Percentiles rank a stretch among this genome's conserved stretches.
phyloP scores from a whole-genome alignment of 2,888 invertebrate species.

The Andrena minutula region DNA sequence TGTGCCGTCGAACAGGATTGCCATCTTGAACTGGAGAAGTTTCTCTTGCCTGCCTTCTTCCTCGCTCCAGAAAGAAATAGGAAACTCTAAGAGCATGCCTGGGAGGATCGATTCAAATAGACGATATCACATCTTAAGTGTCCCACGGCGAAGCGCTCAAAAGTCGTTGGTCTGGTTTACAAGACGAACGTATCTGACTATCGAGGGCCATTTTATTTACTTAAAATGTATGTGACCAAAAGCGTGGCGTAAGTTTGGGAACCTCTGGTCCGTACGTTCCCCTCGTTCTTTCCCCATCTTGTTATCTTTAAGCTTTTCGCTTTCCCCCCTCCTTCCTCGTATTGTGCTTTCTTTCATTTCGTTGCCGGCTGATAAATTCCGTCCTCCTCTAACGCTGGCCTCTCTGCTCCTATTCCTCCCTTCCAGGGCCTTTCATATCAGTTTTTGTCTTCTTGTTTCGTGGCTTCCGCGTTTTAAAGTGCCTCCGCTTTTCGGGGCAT shows the following conservation, averaged over 20 bases:
- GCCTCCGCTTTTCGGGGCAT: not conserved
- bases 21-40: too few relatives aligned
- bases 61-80: too few relatives aligned
- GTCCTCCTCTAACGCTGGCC: conserved; percentile 19
- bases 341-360: conserved; percentile 58
- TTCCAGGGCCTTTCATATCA: conserved; percentile 9
- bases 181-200: too few relatives aligned
- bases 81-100: too few relatives aligned
- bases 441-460: conserved; percentile 33
- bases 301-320: conserved; percentile 56
- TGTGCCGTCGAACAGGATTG: too few relatives aligned
- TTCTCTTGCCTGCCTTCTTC: too few relatives aligned
- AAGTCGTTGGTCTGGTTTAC: too few relatives aligned
- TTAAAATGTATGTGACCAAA: too few relatives aligned
- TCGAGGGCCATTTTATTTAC: too few relatives aligned
- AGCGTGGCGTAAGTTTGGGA: conserved; percentile 24
- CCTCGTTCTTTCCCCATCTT: conserved; percentile 27
- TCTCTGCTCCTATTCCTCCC: conserved; percentile 1
- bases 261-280: conserved; percentile 27
- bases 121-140: too few relatives aligned
- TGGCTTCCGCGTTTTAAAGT: not conserved
- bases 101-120: too few relatives aligned
- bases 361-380: conserved; percentile 52
- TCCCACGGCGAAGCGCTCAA: too few relatives aligned
- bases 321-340: conserved; percentile 13